These are phyloP conservation scores for Callipepla californica DNA, from an alignment of 2,113 vertebrate genomes.

Conservation along the genomic window DNA sequence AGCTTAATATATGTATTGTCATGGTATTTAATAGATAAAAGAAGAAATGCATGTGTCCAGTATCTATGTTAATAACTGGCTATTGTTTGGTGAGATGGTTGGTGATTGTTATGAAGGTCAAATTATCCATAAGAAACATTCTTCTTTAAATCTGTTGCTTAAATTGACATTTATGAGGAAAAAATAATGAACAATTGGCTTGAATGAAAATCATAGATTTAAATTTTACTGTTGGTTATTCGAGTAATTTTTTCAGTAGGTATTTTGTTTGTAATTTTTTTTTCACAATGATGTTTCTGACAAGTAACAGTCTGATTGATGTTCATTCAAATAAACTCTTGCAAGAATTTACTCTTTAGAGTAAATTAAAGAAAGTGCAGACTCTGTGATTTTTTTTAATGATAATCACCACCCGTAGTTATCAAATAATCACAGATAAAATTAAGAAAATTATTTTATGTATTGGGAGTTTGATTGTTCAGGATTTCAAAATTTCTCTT, in stretches of 20 bases:
- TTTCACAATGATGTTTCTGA: not conserved
- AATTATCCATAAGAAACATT: not conserved
- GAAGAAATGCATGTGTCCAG: not conserved
- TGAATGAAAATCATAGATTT: not conserved
- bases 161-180: accelerated
- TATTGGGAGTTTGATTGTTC: not conserved
- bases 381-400: not conserved
- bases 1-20: not conserved
- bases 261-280: not conserved
- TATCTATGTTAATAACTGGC: not conserved
- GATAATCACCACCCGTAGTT: accelerated
- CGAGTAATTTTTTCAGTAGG: not conserved
- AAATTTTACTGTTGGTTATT: not conserved
- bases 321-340: not conserved
- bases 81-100: not conserved
- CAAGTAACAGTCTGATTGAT: not conserved
- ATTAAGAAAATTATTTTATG: not conserved
- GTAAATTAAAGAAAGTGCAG: not conserved
- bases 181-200: not conserved
- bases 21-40: not conserved
- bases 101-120: not conserved
- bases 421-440: not conserved
- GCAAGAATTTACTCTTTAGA: not conserved
- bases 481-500: not conserved
- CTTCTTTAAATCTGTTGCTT: not conserved